phyloP scores from a whole-genome alignment of 2,888 invertebrate species.

The Melieria picta region DNA sequence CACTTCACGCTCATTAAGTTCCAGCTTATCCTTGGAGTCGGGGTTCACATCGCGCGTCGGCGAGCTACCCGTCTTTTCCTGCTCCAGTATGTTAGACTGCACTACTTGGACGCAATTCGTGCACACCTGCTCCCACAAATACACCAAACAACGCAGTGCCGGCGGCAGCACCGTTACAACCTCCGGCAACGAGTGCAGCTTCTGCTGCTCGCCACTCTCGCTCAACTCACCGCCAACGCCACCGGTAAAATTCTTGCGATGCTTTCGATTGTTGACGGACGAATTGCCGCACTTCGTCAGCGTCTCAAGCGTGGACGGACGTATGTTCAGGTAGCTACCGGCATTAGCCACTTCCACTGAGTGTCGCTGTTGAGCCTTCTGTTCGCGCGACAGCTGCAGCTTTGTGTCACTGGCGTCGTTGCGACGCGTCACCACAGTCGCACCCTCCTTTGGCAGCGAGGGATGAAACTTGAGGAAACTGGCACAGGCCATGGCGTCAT shows the following conservation, averaged over 20 bases:
- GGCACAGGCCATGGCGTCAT: slow-evolving; percentile 98
- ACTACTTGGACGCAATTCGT: slow-evolving; percentile 74
- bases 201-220: slow-evolving; percentile 53
- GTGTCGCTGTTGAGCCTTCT: slow-evolving; percentile 80
- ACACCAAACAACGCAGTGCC: slow-evolving; percentile 86
- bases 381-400: slow-evolving; percentile 67
- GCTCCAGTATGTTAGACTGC: slow-evolving; percentile 61
- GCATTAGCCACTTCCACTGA: slow-evolving; percentile 85
- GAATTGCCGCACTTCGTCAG: slow-evolving; percentile 82
- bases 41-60: slow-evolving; percentile 46
- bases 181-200: slow-evolving; percentile 65
- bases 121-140: slow-evolving; percentile 89
- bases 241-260: slow-evolving; percentile 62
- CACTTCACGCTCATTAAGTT: slow-evolving; percentile 56
- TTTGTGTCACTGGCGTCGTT: slow-evolving; percentile 62
- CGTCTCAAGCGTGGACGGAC: slow-evolving; percentile 81
- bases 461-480: slow-evolving; percentile 96
- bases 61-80: slow-evolving; percentile 53
- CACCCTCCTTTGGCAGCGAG: slow-evolving; percentile 82
- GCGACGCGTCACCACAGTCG: slow-evolving; percentile 75
- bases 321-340: slow-evolving; percentile 80
- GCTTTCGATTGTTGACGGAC: slow-evolving; percentile 78
- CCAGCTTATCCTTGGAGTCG: slow-evolving; percentile 48
- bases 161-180: slow-evolving; percentile 82
- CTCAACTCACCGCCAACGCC: slow-evolving; percentile 40